A percentile compares a stretch with the other conserved stretches of the same genome.
Evolutionary conservation across 2,888 invertebrate species (phyloP).

Genomic region (Drosophila limbata): DNA sequence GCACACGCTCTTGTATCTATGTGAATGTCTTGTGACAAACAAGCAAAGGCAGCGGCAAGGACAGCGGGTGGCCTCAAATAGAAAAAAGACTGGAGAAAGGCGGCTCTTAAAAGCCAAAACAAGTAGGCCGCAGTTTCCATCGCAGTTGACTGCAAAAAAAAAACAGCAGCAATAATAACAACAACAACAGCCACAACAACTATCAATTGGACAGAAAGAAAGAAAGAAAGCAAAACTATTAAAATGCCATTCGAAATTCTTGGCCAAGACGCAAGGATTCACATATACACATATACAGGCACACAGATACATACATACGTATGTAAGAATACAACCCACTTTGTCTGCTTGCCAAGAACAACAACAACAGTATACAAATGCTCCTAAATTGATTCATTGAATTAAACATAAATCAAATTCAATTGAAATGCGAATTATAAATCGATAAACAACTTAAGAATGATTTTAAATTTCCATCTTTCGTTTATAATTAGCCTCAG

Average conservation of each 20-base stretch:
- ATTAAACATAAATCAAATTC: slow-evolving; percentile 17
- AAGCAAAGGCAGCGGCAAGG: slow-evolving; percentile 20
- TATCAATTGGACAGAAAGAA: slow-evolving; percentile 18
- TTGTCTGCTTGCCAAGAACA: slow-evolving; percentile 13
- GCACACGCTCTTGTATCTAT: background rate
- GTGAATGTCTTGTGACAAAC: slow-evolving; percentile 33
- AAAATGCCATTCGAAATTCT: slow-evolving; percentile 71
- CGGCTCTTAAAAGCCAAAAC: slow-evolving; percentile 19
- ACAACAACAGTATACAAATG: slow-evolving; percentile 5
- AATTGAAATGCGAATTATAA: slow-evolving; percentile 6
- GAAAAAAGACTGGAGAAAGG: slow-evolving; percentile 1
- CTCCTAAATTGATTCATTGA: slow-evolving; percentile 19
- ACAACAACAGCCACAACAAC: slow-evolving; percentile 14
- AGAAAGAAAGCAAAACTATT: slow-evolving; percentile 61
- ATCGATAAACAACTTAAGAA: slow-evolving; percentile 9
- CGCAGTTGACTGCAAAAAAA: slow-evolving; percentile 34
- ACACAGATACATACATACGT: background rate
- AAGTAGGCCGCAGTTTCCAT: slow-evolving; percentile 38
- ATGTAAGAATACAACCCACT: slow-evolving; percentile 3
- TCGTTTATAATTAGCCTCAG: slow-evolving; percentile 4
- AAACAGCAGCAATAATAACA: slow-evolving; percentile 5
- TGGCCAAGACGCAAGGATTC: slow-evolving; percentile 34
- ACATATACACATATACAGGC: slow-evolving; percentile 1
- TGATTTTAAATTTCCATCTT: background rate
- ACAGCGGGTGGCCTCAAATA: slow-evolving; percentile 1